Conservation (phyloP, 2,113 vertebrate genomes). For the Siniperca knerii region DNA sequence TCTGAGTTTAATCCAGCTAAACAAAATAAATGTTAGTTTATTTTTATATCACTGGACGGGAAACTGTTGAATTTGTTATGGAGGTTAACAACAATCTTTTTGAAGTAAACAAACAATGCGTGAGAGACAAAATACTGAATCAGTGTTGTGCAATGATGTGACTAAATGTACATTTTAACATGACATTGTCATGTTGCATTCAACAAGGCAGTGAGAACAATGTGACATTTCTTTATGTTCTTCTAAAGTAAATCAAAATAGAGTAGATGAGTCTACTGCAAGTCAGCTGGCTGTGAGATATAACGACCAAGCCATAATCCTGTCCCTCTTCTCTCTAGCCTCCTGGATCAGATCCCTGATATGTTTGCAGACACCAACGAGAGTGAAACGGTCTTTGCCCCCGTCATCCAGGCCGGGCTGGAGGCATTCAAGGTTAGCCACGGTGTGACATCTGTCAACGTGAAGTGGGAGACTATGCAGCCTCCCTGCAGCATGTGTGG, state of each 20-base stretch:
- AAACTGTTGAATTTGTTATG: not conserved
- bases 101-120: not conserved
- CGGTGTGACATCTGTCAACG: constrained; percentile 36
- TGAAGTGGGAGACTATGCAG: not conserved
- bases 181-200: not conserved
- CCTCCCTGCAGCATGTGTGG: not conserved
- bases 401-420: constrained; percentile 94
- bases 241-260: not conserved
- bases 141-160: not conserved
- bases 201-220: not conserved
- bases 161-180: not conserved
- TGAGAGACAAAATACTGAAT: not conserved
- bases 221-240: not conserved
- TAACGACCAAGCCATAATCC: not conserved
- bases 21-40: not conserved
- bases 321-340: constrained; percentile 75
- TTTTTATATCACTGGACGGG: not conserved
- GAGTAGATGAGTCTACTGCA: not conserved
- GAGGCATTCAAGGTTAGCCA: constrained; percentile 94
- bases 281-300: not conserved
- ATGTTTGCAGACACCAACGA: constrained; percentile 95
- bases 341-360: constrained; percentile 97
- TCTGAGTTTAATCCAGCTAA: not conserved
- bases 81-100: not conserved
- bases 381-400: constrained; percentile 94